Percentiles rank a stretch among this genome's conserved stretches.
These are phyloP conservation scores for Syritta pipiens DNA, from an alignment of 2,888 invertebrate species.

Conservation along the genomic window DNA sequence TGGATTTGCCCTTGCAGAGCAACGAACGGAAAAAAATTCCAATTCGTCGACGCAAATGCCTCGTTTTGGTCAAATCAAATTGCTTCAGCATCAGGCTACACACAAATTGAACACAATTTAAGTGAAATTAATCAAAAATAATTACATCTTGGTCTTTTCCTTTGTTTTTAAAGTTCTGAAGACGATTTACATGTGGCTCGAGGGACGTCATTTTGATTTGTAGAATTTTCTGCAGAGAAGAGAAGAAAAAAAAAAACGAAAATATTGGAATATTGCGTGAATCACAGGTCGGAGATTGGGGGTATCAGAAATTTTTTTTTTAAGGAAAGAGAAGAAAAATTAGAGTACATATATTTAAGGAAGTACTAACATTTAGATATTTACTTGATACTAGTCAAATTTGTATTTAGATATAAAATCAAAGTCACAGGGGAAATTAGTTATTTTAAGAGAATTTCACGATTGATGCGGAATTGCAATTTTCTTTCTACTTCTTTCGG, in stretches of 20 bases:
- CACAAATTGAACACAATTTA: constrained; percentile 22
- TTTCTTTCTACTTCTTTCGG: constrained; percentile 61
- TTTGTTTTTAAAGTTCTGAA: constrained; percentile 98
- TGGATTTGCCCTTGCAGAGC: constrained; percentile 44
- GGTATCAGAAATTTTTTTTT: too few relatives aligned
- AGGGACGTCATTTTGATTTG: constrained; percentile 75
- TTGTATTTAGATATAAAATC: constrained; percentile 47
- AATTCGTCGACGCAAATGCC: constrained; percentile 24
- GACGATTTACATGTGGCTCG: constrained; percentile 83
- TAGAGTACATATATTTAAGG: neutral
- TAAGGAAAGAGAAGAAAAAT: constrained; percentile 5
- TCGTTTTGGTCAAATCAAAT: constrained; percentile 8
- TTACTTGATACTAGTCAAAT: constrained; percentile 54
- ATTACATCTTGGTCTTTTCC: constrained; percentile 99
- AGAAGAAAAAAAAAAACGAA: constrained; percentile 20
- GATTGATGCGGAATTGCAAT: constrained; percentile 69
- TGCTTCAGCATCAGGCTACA: constrained; percentile 7
- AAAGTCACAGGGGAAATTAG: constrained; percentile 47
- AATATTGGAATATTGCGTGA: constrained; percentile 61
- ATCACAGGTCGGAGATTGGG: constrained; percentile 37
- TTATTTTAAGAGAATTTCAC: constrained; percentile 62
- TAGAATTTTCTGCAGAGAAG: constrained; percentile 63
- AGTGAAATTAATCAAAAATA: constrained; percentile 74
- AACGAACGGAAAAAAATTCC: constrained; percentile 39
- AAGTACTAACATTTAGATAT: constrained; percentile 37